phyloP scores from a whole-genome alignment of 1,140 invertebrate species.

The Musca domestica region DNA sequence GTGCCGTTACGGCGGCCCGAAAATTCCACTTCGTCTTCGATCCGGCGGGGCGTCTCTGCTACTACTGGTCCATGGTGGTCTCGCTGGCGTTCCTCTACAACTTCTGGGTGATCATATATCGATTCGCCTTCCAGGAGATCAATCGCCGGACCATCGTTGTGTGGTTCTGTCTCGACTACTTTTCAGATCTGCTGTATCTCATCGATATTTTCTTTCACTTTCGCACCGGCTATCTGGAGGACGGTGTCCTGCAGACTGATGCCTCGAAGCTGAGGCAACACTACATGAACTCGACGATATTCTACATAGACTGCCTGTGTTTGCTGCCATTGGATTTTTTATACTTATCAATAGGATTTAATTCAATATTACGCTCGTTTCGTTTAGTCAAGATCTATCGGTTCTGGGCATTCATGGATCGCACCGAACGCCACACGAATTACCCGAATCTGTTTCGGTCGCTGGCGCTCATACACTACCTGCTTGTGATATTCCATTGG shows the following conservation, averaged over 20 bases:
- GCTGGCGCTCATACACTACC: slow-evolving; percentile 90
- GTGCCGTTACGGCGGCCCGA: slow-evolving; percentile 44
- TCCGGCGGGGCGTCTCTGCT: slow-evolving; percentile 85
- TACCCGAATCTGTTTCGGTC: slow-evolving; percentile 97
- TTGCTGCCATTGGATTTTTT: slow-evolving; percentile 96
- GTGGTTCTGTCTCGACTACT: slow-evolving; percentile 97
- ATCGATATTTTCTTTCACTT: slow-evolving; percentile 97
- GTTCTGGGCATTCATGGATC: slow-evolving; percentile 98
- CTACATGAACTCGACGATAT: slow-evolving; percentile 98
- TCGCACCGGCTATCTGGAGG: slow-evolving; percentile 93
- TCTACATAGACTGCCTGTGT: slow-evolving; percentile 98
- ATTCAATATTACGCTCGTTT: slow-evolving; percentile 94
- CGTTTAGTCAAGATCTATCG: slow-evolving; percentile 97
- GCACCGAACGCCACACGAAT: slow-evolving; percentile 97
- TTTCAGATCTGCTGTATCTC: slow-evolving; percentile 93
- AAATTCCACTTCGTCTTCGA: slow-evolving; percentile 92
- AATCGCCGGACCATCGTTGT: slow-evolving; percentile 84
- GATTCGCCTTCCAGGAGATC: slow-evolving; percentile 94
- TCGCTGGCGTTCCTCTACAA: slow-evolving; percentile 98
- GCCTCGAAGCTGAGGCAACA: slow-evolving; percentile 88
- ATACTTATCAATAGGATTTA: slow-evolving; percentile 96
- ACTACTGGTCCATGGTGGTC: slow-evolving; percentile 96
- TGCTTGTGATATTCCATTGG: slow-evolving; percentile 98
- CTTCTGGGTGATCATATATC: slow-evolving; percentile 98
- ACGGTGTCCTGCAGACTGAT: slow-evolving; percentile 95